A percentile compares a stretch with the other conserved stretches of the same genome.
These are phyloP conservation scores for Tricholaema leucomelas DNA, from an alignment of 2,113 vertebrate species.

Conservation along the genomic window DNA sequence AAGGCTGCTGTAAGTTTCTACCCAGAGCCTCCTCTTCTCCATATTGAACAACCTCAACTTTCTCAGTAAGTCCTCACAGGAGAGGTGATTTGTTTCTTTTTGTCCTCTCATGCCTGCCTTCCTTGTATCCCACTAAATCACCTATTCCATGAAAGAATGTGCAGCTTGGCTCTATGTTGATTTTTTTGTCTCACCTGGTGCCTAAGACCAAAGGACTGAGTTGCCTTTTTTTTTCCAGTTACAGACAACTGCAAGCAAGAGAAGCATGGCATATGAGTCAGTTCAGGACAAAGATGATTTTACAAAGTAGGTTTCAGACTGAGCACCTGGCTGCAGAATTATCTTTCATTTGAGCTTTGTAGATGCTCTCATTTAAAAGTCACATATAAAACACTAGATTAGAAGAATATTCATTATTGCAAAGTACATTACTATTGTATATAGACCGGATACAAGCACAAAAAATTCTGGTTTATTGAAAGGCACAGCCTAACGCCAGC, in stretches of 20 bases:
- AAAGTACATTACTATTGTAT: neutral
- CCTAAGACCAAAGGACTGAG: neutral
- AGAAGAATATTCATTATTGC: neutral
- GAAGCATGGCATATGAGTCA: neutral
- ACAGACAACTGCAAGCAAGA: neutral
- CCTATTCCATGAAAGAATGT: neutral
- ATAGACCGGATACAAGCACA: neutral
- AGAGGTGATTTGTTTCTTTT: neutral
- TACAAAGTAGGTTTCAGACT: neutral
- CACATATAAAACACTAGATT: neutral
- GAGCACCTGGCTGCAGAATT: neutral
- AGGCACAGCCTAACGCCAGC: neutral
- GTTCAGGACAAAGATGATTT: neutral
- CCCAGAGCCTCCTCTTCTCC: too few relatives aligned
- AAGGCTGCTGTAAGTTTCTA: too few relatives aligned
- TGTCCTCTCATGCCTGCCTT: accelerated
- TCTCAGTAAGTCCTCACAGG: too few relatives aligned
- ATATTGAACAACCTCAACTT: too few relatives aligned
- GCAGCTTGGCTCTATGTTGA: neutral
- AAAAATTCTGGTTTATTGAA: neutral
- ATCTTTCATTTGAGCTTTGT: neutral
- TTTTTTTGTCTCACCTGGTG: neutral
- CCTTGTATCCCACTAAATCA: neutral
- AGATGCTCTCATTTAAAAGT: neutral
- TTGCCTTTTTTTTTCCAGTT: neutral